Evolutionary conservation across 2,888 invertebrate genomes (phyloP).

Genomic region (Ormyrus labotus): DNA sequence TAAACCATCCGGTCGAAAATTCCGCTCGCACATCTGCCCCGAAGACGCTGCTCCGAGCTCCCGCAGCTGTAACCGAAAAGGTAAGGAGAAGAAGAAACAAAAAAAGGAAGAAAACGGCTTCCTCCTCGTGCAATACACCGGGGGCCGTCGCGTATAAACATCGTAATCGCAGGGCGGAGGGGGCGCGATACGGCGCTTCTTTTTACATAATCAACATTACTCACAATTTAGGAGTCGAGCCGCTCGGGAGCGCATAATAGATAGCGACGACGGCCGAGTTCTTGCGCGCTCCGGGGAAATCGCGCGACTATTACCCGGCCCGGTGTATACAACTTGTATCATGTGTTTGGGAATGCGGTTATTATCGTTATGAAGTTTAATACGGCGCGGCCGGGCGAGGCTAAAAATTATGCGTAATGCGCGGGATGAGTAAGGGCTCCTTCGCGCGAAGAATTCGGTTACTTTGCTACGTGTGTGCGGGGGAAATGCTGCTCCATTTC

Average conservation of each 20-base stretch:
- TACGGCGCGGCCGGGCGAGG: neutral
- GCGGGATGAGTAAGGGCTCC: neutral
- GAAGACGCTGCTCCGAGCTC: neutral
- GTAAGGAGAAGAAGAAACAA: neutral
- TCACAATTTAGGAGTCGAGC: conserved; percentile 65
- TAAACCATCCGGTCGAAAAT: conserved; percentile 3
- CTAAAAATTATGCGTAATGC: conserved; percentile 23
- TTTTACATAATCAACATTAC: conserved; percentile 68
- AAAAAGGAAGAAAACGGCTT: neutral
- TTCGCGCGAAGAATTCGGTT: too few relatives aligned
- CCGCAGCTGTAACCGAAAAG: neutral
- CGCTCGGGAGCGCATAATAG: too few relatives aligned
- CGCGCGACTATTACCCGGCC: conserved; percentile 26
- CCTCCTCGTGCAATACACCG: neutral
- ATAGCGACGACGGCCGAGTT: too few relatives aligned
- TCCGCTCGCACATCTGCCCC: neutral
- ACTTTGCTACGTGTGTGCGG: too few relatives aligned
- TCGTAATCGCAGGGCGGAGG: conserved; percentile 70
- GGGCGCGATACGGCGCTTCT: conserved; percentile 66
- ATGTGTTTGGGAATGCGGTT: conserved; percentile 18
- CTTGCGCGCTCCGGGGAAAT: conserved; percentile 50
- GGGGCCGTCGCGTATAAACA: conserved; percentile 63
- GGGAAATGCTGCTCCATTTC: neutral
- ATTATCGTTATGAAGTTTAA: conserved; percentile 40
- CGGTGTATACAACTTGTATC: conserved; percentile 50